These are phyloP conservation scores for Platerodrilus igneus DNA, from an alignment of 2,888 invertebrate genomes.

Conservation along the genomic window DNA sequence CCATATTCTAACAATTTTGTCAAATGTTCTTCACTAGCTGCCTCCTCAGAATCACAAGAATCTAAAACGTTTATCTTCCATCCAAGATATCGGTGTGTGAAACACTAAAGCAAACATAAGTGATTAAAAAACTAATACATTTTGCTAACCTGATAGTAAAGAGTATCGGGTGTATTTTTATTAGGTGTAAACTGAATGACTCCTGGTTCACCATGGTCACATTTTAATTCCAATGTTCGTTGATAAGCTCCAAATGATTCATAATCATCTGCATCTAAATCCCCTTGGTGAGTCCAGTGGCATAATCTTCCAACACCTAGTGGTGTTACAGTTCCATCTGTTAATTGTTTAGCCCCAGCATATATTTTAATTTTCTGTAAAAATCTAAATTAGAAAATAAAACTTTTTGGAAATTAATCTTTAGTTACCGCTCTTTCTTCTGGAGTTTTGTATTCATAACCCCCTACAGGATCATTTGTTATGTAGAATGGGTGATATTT, in stretches of 20 bases:
- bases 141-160: conserved; percentile 78
- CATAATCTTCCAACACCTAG: conserved; percentile 80
- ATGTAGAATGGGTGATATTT: conserved; percentile 91
- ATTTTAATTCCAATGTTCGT: conserved; percentile 73
- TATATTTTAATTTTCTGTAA: conserved; percentile 70
- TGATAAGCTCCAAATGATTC: conserved; percentile 88
- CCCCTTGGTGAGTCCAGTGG: conserved; percentile 77
- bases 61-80: conserved; percentile 94
- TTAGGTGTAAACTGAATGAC: conserved; percentile 86
- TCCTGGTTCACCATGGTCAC: conserved; percentile 80
- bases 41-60: conserved; percentile 60
- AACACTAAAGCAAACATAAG: conserved; percentile 71
- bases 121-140: neutral
- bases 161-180: conserved; percentile 78
- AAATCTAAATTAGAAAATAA: conserved; percentile 1
- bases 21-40: conserved; percentile 57
- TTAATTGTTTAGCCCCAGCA: conserved; percentile 70
- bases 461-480: conserved; percentile 87
- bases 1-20: too few species aligned
- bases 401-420: neutral
- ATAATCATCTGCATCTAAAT: conserved; percentile 76
- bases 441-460: conserved; percentile 76
- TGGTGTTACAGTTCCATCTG: conserved; percentile 65
- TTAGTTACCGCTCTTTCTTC: conserved; percentile 70
- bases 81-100: conserved; percentile 87